These are phyloP conservation scores for Leptopilina myrica DNA, from an alignment of 2,888 invertebrate species.

Conservation along the genomic window DNA sequence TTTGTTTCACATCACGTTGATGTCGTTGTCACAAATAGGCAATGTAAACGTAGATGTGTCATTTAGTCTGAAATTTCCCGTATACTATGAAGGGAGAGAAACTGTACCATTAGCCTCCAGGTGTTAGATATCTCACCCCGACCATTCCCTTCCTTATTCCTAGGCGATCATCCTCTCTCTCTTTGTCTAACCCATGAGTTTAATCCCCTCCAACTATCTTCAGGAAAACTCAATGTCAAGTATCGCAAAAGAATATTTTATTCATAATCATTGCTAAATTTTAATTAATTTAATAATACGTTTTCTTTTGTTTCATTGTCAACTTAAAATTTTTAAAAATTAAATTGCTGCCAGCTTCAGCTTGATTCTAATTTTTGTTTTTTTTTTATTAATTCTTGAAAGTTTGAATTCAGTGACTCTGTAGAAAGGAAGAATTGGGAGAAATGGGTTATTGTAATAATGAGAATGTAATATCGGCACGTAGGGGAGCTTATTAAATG, in stretches of 20 bases:
- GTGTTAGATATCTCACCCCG: constrained; percentile 70
- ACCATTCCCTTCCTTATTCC: constrained; percentile 57
- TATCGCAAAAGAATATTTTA: no score
- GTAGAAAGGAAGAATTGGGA: not conserved
- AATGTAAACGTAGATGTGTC: constrained; percentile 52
- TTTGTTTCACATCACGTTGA: constrained; percentile 55
- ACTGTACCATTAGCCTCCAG: constrained; percentile 70
- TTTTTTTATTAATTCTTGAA: no score
- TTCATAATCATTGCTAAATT: no score
- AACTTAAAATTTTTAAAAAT: no score
- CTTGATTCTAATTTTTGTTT: no score
- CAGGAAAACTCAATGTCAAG: not conserved
- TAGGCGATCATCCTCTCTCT: constrained; percentile 64
- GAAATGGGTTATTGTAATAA: not conserved
- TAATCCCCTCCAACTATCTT: constrained; percentile 51
- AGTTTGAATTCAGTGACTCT: no score
- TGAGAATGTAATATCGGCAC: not conserved
- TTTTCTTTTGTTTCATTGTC: no score
- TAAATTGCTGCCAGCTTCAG: no score
- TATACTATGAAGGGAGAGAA: constrained; percentile 24
- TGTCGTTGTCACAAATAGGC: constrained; percentile 62
- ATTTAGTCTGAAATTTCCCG: constrained; percentile 58
- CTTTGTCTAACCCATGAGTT: constrained; percentile 57
- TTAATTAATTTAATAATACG: no score
- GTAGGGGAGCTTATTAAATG: constrained; percentile 17